Conservation (phyloP, 2,113 vertebrate genomes). For the Aphelocoma coerulescens region DNA sequence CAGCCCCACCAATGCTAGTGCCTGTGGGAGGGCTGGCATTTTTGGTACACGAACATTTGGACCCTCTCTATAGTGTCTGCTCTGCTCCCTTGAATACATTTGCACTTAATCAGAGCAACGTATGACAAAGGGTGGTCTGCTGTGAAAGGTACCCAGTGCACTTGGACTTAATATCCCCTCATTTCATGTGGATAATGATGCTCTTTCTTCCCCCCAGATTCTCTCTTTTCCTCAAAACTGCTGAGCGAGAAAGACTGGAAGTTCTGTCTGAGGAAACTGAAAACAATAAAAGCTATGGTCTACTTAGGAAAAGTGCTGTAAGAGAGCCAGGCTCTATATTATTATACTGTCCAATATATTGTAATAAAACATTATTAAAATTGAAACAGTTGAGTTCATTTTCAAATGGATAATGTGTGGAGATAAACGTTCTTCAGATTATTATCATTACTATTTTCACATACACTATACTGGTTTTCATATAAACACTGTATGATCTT, state of each 20-base stretch:
- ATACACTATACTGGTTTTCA: neutral
- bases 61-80: neutral
- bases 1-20: neutral
- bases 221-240: neutral
- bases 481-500: neutral
- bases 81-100: constrained; percentile 17
- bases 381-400: neutral
- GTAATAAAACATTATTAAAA: neutral
- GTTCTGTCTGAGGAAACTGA: neutral
- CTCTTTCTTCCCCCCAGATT: neutral
- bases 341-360: neutral
- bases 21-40: constrained; percentile 1
- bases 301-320: neutral
- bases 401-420: neutral
- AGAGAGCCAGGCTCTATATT: neutral
- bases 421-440: neutral
- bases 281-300: constrained; percentile 9
- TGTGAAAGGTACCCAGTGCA: neutral
- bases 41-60: neutral
- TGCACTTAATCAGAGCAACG: constrained; percentile 13
- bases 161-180: neutral
- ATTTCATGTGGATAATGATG: neutral
- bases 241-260: neutral
- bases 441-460: neutral
- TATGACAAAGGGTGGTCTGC: neutral